Conservation (phyloP, 2,113 vertebrate species). For the Callipepla squamata region DNA sequence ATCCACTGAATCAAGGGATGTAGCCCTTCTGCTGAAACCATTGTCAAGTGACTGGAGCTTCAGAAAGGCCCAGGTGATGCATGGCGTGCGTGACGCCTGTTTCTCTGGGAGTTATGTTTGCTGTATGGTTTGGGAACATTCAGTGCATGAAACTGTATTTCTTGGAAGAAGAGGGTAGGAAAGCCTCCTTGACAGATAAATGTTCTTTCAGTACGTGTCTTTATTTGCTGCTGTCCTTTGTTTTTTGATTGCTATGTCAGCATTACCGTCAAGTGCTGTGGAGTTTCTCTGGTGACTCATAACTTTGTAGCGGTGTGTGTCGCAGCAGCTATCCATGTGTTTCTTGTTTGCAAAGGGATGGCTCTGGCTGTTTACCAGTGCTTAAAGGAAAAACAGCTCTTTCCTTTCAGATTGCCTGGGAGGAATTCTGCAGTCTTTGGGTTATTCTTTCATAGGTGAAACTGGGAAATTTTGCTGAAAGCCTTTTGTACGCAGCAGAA, state of each 20-base stretch:
- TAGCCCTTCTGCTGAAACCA: neutral
- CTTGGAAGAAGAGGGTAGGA: neutral
- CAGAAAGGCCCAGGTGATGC: neutral
- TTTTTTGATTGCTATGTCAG: neutral
- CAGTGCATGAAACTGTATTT: neutral
- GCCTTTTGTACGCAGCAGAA: neutral
- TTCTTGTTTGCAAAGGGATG: neutral
- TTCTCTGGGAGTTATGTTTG: neutral
- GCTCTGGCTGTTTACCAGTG: neutral
- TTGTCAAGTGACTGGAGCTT: neutral
- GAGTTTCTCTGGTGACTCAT: neutral
- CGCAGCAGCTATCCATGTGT: neutral
- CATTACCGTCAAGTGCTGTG: neutral
- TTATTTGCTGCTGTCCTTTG: neutral
- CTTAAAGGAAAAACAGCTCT: neutral
- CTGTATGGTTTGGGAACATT: neutral
- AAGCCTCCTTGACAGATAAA: neutral
- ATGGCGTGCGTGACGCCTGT: accelerated
- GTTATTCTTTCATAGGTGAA: neutral
- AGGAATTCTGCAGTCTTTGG: neutral
- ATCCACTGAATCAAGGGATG: neutral
- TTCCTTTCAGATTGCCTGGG: neutral
- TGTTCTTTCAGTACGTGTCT: neutral
- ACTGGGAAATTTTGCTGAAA: neutral
- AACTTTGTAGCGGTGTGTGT: accelerated